Conservation (phyloP, 2,888 invertebrate genomes). For the Eupsilia transversa region DNA sequence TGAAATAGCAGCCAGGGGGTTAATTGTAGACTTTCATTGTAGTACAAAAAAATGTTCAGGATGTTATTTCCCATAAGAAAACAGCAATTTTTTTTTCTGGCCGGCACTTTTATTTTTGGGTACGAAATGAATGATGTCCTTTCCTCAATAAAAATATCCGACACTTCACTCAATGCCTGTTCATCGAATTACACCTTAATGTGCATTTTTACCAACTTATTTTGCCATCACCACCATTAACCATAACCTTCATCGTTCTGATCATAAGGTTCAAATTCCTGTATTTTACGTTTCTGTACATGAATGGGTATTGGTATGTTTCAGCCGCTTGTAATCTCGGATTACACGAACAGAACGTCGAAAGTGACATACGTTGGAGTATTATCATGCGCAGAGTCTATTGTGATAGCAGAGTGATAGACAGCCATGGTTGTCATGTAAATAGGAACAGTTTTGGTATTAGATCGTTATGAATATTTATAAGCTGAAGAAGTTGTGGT, state of each 20-base stretch:
- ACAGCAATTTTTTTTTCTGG: no score
- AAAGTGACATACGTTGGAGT: conserved; percentile 63
- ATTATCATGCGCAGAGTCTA: conserved; percentile 59
- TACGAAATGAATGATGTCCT: no score
- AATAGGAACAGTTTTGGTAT: conserved; percentile 63
- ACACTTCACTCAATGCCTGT: conserved; percentile 48
- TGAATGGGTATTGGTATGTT: conserved; percentile 30
- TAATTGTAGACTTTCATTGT: no score
- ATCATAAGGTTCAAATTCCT: conserved; percentile 31
- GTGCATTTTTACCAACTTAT: conserved; percentile 23
- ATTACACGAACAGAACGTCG: conserved; percentile 63
- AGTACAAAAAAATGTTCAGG: no score
- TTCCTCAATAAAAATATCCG: conserved; percentile 53
- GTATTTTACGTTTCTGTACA: not conserved
- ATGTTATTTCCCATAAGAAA: no score
- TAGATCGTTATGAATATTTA: conserved; percentile 65
- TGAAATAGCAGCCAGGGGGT: no score
- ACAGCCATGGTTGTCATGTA: conserved; percentile 63
- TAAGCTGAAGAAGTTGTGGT: conserved; percentile 50
- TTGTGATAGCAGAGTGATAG: conserved; percentile 67
- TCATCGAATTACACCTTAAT: conserved; percentile 58
- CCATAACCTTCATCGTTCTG: not conserved
- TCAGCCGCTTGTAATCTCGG: conserved; percentile 61
- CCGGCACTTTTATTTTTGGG: no score
- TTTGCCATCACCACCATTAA: not conserved